Evolutionary conservation across 2,888 invertebrate species (phyloP).

Genomic region (Tricholauxania praeusta): DNA sequence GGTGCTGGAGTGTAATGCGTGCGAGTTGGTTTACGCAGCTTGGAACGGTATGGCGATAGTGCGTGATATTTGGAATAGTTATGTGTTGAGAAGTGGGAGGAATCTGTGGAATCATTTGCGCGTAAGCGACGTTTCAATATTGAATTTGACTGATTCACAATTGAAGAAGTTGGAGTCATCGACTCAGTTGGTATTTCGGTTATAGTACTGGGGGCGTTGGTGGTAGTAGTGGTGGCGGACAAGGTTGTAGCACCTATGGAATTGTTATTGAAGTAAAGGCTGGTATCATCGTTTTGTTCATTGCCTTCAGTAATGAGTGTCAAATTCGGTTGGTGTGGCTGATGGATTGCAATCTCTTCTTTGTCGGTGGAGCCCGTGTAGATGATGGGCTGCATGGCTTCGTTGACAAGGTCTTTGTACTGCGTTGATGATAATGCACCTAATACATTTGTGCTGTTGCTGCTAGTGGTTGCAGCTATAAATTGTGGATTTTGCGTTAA

Average conservation of each 20-base stretch:
- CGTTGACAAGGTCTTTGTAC: constrained; percentile 43
- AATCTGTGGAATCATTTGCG: constrained; percentile 54
- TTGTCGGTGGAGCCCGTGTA: constrained; percentile 51
- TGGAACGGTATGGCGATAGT: constrained; percentile 63
- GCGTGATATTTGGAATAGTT: constrained; percentile 61
- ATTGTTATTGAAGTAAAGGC: constrained; percentile 55
- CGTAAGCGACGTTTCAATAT: constrained; percentile 65
- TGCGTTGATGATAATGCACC: constrained; percentile 41
- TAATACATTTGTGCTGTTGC: constrained; percentile 23
- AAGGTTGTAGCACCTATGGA: constrained; percentile 45
- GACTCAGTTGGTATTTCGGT: constrained; percentile 55
- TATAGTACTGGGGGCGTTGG: constrained; percentile 70
- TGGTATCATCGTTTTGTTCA: constrained; percentile 47
- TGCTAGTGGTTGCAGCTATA: constrained; percentile 26
- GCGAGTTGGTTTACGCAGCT: constrained; percentile 66
- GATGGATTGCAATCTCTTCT: constrained; percentile 47
- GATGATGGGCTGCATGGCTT: constrained; percentile 49
- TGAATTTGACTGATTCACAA: constrained; percentile 64
- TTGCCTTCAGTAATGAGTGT: constrained; percentile 12
- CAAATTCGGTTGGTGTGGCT: constrained; percentile 41
- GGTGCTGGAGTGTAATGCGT: constrained; percentile 91
- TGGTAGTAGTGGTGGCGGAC: constrained; percentile 39
- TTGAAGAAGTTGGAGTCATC: constrained; percentile 40
- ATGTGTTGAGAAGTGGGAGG: constrained; percentile 45
- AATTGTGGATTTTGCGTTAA: constrained; percentile 15